phyloP scores from a whole-genome alignment of 92 coral and sea anemone genomes.

The Bergia puertoricense region DNA sequence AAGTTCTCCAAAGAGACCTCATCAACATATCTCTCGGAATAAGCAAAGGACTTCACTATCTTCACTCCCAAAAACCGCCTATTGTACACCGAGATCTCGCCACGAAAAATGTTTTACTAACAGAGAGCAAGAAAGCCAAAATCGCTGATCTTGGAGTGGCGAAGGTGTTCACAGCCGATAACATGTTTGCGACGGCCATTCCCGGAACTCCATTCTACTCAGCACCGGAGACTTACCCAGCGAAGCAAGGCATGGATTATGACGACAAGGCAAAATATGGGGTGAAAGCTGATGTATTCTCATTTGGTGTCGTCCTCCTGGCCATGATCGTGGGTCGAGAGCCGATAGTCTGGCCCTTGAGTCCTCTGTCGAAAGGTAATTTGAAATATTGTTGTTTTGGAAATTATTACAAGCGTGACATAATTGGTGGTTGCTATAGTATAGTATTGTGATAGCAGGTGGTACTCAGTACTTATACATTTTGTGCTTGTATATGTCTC shows the following conservation, averaged over 20 bases:
- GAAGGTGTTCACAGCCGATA: slow-evolving; percentile 67
- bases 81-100: slow-evolving; percentile 82
- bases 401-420: slow-evolving; percentile 15
- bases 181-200: slow-evolving; percentile 65
- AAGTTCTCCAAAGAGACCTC: slow-evolving; percentile 49
- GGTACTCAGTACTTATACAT: not conserved
- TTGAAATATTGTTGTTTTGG: not conserved
- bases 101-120: slow-evolving; percentile 71
- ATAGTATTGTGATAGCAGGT: not conserved
- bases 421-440: not conserved
- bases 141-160: slow-evolving; percentile 85
- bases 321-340: slow-evolving; percentile 79
- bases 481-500: no score
- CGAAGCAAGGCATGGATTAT: slow-evolving; percentile 34
- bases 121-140: slow-evolving; percentile 61
- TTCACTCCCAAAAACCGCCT: slow-evolving; percentile 60
- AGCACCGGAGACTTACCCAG: slow-evolving; percentile 83
- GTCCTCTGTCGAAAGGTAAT: slow-evolving; percentile 62
- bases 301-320: slow-evolving; percentile 74
- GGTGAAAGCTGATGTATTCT: slow-evolving; percentile 73
- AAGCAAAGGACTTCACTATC: slow-evolving; percentile 68
- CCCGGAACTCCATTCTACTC: slow-evolving; percentile 85
- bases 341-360: slow-evolving; percentile 61
- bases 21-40: slow-evolving; percentile 60
- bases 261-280: slow-evolving; percentile 62